These are phyloP conservation scores for Gymnosoma rotundatum DNA, from an alignment of 2,888 invertebrate species.

Conservation along the genomic window DNA sequence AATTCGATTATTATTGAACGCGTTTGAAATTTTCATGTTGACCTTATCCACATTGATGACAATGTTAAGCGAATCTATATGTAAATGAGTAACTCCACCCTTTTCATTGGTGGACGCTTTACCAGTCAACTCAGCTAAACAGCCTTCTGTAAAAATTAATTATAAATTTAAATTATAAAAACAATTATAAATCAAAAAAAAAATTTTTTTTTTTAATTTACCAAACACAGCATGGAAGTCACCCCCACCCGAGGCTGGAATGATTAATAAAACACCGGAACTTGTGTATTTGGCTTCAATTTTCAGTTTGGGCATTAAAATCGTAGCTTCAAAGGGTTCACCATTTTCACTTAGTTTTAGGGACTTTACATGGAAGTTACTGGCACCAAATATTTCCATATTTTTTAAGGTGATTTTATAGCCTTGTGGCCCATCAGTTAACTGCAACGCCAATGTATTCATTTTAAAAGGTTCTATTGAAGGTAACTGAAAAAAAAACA, in stretches of 20 bases:
- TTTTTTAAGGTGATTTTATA: slow-evolving; percentile 85
- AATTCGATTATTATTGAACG: slow-evolving; percentile 87
- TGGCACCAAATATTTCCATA: slow-evolving; percentile 86
- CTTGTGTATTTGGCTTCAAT: slow-evolving; percentile 87
- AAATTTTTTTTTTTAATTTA: slow-evolving; percentile 76
- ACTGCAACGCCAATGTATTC: slow-evolving; percentile 85
- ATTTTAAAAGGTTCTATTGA: slow-evolving; percentile 86
- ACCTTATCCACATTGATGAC: slow-evolving; percentile 85
- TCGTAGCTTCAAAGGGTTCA: slow-evolving; percentile 86
- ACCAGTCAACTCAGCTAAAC: slow-evolving; percentile 85
- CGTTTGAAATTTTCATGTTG: slow-evolving; percentile 86
- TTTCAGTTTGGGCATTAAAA: slow-evolving; percentile 86
- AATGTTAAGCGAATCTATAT: slow-evolving; percentile 85
- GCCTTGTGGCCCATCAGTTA: slow-evolving; percentile 84
- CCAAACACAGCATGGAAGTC: slow-evolving; percentile 86
- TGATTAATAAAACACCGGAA: slow-evolving; percentile 87
- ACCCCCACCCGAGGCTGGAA: slow-evolving; percentile 88
- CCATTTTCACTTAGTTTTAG: slow-evolving; percentile 84
- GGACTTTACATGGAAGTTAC: slow-evolving; percentile 85
- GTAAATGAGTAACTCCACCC: slow-evolving; percentile 84
- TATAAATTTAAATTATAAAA: neutral
- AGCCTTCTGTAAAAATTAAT: slow-evolving; percentile 83
- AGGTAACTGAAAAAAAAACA: slow-evolving; percentile 82
- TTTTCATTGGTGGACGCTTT: slow-evolving; percentile 83
- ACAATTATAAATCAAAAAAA: neutral